A percentile compares a stretch with the other conserved stretches of the same genome.
Conservation (phyloP, 2,888 invertebrate genomes). For the Brachypalpus laphriformis region DNA sequence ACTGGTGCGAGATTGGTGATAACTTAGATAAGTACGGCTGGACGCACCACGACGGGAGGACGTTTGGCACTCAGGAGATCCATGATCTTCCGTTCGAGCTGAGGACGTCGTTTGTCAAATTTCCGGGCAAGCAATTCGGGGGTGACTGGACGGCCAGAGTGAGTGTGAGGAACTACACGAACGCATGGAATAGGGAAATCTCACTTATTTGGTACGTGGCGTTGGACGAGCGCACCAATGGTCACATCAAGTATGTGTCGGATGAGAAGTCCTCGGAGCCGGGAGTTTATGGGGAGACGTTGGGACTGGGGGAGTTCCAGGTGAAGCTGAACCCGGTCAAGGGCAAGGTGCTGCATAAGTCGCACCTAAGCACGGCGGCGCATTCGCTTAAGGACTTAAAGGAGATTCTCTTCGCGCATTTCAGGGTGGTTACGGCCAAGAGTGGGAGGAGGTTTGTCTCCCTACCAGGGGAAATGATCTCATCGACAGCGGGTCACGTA, state of each 20-base stretch:
- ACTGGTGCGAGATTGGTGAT: slow-evolving; percentile 96
- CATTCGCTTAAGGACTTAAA: slow-evolving; percentile 88
- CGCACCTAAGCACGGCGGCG: slow-evolving; percentile 88
- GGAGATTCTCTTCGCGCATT: slow-evolving; percentile 89
- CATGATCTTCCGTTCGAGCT: slow-evolving; percentile 90
- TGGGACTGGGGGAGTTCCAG: slow-evolving; percentile 90
- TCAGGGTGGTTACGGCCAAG: slow-evolving; percentile 85
- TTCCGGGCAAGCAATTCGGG: slow-evolving; percentile 90
- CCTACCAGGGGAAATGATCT: slow-evolving; percentile 86
- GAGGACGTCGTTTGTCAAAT: slow-evolving; percentile 94
- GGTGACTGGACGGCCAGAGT: slow-evolving; percentile 97
- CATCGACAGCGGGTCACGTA: slow-evolving; percentile 84
- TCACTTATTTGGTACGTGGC: slow-evolving; percentile 92
- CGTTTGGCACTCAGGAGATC: slow-evolving; percentile 96
- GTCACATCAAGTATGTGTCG: slow-evolving; percentile 82
- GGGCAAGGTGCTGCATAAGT: slow-evolving; percentile 88
- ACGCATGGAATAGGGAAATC: slow-evolving; percentile 79
- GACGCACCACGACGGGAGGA: slow-evolving; percentile 95
- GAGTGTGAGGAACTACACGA: slow-evolving; percentile 83
- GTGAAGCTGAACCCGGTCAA: slow-evolving; percentile 80
- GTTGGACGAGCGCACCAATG: slow-evolving; percentile 88
- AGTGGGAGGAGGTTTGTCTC: slow-evolving; percentile 84
- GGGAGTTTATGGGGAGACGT: slow-evolving; percentile 87
- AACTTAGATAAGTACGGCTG: slow-evolving; percentile 92
- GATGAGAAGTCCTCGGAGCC: slow-evolving; percentile 80